Conservation (phyloP, 2,797 vertebrate genomes). For the Hippoglossus hippoglossus region DNA sequence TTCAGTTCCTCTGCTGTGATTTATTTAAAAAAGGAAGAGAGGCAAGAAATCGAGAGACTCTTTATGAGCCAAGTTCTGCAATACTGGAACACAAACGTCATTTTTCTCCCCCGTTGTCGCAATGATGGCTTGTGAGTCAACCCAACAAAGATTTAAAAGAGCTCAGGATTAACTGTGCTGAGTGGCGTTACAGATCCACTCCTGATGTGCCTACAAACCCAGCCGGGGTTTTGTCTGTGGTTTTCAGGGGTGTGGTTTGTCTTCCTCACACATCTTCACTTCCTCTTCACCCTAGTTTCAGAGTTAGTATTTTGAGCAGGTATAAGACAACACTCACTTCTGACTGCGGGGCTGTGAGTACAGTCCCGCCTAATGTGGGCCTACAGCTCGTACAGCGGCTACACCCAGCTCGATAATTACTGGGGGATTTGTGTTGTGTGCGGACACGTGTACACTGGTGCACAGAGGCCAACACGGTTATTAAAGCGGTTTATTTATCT, state of each 20-base stretch:
- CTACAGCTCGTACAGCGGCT: constrained; percentile 25
- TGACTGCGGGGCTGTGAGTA: constrained; percentile 16
- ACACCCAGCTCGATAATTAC: constrained; percentile 68
- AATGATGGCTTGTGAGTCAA: constrained; percentile 15
- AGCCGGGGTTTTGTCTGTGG: constrained; percentile 38
- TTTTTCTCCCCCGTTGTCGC: neutral
- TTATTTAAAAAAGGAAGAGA: constrained; percentile 59
- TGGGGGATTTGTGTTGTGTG: constrained; percentile 48
- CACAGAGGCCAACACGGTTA: constrained; percentile 42
- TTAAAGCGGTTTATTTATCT: constrained; percentile 67
- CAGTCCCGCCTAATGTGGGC: constrained; percentile 51
- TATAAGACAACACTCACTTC: constrained; percentile 22
- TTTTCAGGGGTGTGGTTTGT: constrained; percentile 52
- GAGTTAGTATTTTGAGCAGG: constrained; percentile 28
- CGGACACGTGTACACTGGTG: constrained; percentile 41
- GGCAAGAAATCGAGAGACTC: constrained; percentile 38
- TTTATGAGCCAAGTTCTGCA: constrained; percentile 27
- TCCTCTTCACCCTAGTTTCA: constrained; percentile 59
- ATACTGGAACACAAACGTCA: neutral
- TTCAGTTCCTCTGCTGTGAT: constrained; percentile 49
- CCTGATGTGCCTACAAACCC: constrained; percentile 33
- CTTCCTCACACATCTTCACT: constrained; percentile 56
- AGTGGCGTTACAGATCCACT: constrained; percentile 21
- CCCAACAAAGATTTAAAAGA: constrained; percentile 24
- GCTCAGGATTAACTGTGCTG: constrained; percentile 23